A percentile compares a stretch with the other conserved stretches of the same genome.
phyloP scores from a whole-genome alignment of 2,888 invertebrate species.

The Ephialtes manifestator region DNA sequence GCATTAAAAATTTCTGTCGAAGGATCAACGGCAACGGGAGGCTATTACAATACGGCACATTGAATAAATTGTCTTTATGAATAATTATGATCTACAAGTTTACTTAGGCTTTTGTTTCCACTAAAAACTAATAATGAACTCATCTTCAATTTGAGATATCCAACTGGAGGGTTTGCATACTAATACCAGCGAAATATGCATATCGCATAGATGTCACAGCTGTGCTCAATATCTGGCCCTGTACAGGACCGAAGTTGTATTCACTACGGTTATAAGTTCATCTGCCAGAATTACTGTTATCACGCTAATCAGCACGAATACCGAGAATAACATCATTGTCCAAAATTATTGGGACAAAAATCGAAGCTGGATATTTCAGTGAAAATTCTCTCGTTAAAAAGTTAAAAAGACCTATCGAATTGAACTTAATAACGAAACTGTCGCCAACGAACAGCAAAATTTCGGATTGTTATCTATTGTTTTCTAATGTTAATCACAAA shows the following conservation, averaged over 20 bases:
- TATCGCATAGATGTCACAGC: slow-evolving; percentile 68
- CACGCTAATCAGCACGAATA: not conserved
- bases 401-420: too few species aligned
- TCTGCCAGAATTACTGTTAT: not conserved
- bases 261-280: slow-evolving; percentile 64
- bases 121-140: not conserved
- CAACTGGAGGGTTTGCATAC: slow-evolving; percentile 75
- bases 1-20: slow-evolving; percentile 69
- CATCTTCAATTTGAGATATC: slow-evolving; percentile 75
- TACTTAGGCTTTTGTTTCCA: too few species aligned
- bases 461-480: too few species aligned
- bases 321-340: not conserved
- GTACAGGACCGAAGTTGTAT: slow-evolving; percentile 73
- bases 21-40: slow-evolving; percentile 69
- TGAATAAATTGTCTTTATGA: not conserved
- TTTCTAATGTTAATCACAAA: too few species aligned
- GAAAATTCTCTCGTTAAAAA: too few species aligned
- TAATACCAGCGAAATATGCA: slow-evolving; percentile 75
- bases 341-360: too few species aligned
- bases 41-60: not conserved
- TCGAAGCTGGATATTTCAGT: too few species aligned
- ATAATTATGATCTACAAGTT: too few species aligned
- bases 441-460: too few species aligned
- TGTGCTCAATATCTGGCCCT: slow-evolving; percentile 68
- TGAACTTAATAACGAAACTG: too few species aligned